A percentile compares a stretch with the other conserved stretches of the same genome.
phyloP scores from a whole-genome alignment of 2,113 vertebrate species.

The Oryzias javanicus region DNA sequence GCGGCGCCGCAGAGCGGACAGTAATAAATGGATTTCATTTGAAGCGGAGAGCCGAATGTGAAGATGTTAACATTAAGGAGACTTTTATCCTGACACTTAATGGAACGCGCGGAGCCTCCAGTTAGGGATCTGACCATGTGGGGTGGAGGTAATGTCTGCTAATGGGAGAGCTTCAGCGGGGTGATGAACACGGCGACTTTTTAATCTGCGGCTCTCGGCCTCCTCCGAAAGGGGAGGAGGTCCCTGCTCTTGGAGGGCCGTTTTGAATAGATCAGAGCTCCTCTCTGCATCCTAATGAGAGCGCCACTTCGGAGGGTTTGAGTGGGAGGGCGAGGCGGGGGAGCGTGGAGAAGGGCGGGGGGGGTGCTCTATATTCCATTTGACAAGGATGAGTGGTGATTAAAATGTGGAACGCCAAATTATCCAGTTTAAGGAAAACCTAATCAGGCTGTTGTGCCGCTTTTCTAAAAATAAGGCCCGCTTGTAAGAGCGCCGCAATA shows the following conservation, averaged over 20 bases:
- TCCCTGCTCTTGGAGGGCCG: slow-evolving; percentile 43
- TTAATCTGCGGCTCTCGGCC: slow-evolving; percentile 57
- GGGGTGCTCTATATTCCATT: slow-evolving; percentile 53
- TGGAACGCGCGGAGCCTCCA: slow-evolving; percentile 44
- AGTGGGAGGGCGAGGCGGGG: slow-evolving; percentile 50
- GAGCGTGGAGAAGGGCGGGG: slow-evolving; percentile 22
- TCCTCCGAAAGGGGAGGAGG: slow-evolving; percentile 47
- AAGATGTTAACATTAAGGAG: slow-evolving; percentile 50
- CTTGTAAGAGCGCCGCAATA: slow-evolving; percentile 28
- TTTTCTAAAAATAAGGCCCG: slow-evolving; percentile 44
- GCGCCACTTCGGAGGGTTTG: slow-evolving; percentile 39
- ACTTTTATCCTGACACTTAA: slow-evolving; percentile 57
- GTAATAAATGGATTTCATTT: slow-evolving; percentile 50
- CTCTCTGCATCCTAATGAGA: slow-evolving; percentile 58
- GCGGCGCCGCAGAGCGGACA: slow-evolving; percentile 34
- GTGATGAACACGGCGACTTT: slow-evolving; percentile 62
- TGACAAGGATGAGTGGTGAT: slow-evolving; percentile 52
- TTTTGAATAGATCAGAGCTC: slow-evolving; percentile 60
- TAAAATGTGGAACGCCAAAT: slow-evolving; percentile 52
- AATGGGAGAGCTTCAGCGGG: slow-evolving; percentile 55
- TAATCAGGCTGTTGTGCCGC: slow-evolving; percentile 44
- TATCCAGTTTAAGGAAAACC: slow-evolving; percentile 49
- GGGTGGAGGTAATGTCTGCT: slow-evolving; percentile 55
- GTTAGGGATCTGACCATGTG: slow-evolving; percentile 48
- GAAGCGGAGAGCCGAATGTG: slow-evolving; percentile 30